These are phyloP conservation scores for Nematolebias whitei DNA, from an alignment of 2,113 vertebrate species.

Conservation along the genomic window DNA sequence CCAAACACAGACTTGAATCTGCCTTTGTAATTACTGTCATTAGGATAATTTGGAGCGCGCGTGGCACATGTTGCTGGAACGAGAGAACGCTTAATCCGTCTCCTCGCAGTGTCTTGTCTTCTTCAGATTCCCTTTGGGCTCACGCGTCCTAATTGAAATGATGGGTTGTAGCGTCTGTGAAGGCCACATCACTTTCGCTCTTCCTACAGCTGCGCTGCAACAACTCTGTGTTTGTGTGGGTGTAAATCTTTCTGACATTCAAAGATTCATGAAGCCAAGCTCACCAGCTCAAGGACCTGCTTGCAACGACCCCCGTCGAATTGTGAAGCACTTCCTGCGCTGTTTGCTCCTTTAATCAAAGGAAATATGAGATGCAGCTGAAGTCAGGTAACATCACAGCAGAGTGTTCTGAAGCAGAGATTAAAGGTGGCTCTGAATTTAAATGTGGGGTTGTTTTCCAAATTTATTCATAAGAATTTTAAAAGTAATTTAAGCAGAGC, in stretches of 20 bases:
- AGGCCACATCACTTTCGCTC: slow-evolving; percentile 61
- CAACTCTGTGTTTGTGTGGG: slow-evolving; percentile 14
- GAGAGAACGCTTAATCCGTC: slow-evolving; percentile 66
- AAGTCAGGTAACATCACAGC: slow-evolving; percentile 41
- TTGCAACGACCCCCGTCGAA: slow-evolving; percentile 40
- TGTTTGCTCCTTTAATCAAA: slow-evolving; percentile 52
- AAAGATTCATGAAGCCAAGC: slow-evolving; percentile 66
- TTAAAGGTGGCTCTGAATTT: slow-evolving; percentile 40
- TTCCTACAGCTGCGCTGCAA: slow-evolving; percentile 63
- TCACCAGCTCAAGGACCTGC: slow-evolving; percentile 56
- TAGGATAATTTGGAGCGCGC: slow-evolving; percentile 64
- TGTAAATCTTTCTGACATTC: slow-evolving; percentile 55
- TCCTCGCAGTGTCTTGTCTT: slow-evolving; percentile 57
- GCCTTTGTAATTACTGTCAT: slow-evolving; percentile 69
- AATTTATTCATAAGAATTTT: slow-evolving; percentile 35
- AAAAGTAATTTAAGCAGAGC: slow-evolving; percentile 9
- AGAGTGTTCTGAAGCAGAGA: slow-evolving; percentile 33
- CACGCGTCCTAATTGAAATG: slow-evolving; percentile 75
- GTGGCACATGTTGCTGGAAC: slow-evolving; percentile 64
- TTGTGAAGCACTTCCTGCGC: slow-evolving; percentile 50
- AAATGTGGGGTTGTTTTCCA: slow-evolving; percentile 13
- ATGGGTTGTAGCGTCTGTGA: slow-evolving; percentile 66
- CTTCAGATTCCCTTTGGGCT: slow-evolving; percentile 52
- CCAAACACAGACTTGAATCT: slow-evolving; percentile 58
- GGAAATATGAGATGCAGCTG: slow-evolving; percentile 45